A percentile compares a stretch with the other conserved stretches of the same genome.
phyloP scores from a whole-genome alignment of 2,888 invertebrate genomes.

The Ophion obscuratus region DNA sequence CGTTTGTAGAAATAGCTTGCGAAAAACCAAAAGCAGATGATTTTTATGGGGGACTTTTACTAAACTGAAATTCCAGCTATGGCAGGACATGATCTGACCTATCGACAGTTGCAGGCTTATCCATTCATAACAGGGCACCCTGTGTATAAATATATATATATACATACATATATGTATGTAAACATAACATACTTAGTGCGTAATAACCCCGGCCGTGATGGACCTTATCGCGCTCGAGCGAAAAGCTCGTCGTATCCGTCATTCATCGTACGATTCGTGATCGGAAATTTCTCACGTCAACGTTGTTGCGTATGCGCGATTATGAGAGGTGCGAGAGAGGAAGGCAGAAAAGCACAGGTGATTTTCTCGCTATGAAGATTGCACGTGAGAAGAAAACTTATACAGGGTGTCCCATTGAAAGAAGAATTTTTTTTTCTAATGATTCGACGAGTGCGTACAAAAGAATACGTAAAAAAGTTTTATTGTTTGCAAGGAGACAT shows the following conservation, averaged over 20 bases:
- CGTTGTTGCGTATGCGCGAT: not conserved
- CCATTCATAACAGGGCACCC: too few relatives aligned
- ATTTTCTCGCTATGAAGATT: not conserved
- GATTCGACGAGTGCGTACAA: not conserved
- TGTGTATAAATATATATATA: too few relatives aligned
- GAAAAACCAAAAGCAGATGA: too few relatives aligned
- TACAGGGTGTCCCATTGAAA: not conserved
- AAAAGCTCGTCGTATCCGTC: not conserved
- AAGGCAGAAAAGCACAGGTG: not conserved
- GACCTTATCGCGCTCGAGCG: constrained; percentile 13
- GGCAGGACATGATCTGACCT: too few relatives aligned
- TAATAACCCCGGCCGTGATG: constrained; percentile 13
- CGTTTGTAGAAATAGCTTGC: too few relatives aligned
- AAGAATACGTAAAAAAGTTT: not conserved
- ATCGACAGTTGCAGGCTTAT: too few relatives aligned
- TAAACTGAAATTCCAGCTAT: too few relatives aligned
- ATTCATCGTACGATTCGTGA: not conserved
- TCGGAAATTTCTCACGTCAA: not conserved
- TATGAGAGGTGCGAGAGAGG: not conserved
- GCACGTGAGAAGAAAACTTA: not conserved
- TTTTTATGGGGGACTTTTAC: too few relatives aligned
- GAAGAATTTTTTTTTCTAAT: too few relatives aligned
- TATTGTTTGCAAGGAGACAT: not conserved
- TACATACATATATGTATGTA: not conserved
- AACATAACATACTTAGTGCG: not conserved